A percentile compares a stretch with the other conserved stretches of the same genome.
These are phyloP conservation scores for Pangasius krempfi DNA, from an alignment of 2,797 vertebrate genomes.

Conservation along the genomic window DNA sequence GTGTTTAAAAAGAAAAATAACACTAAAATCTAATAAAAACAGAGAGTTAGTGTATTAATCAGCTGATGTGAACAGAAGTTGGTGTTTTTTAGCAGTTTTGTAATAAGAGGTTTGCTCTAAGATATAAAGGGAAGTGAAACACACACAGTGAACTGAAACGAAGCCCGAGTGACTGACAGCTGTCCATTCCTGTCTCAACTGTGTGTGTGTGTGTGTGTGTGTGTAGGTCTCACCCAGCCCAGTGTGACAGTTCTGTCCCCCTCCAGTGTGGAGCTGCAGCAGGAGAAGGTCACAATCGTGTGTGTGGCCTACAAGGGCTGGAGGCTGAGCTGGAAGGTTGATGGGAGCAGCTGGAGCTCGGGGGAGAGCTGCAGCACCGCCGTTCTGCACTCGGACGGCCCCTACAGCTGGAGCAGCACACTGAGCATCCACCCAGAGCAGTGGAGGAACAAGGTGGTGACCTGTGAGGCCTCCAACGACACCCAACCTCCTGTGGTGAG, in stretches of 20 bases:
- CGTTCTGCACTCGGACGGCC: conserved; percentile 47
- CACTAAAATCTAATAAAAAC: background rate
- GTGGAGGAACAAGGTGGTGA: conserved; percentile 44
- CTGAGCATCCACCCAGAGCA: conserved; percentile 42
- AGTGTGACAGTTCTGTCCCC: too few relatives aligned
- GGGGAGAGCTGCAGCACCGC: background rate
- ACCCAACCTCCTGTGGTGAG: conserved; percentile 48
- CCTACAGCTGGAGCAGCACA: conserved; percentile 54
- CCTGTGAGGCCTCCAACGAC: conserved; percentile 52
- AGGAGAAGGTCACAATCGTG: conserved; percentile 6
- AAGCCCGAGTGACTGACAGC: background rate
- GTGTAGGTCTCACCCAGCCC: too few relatives aligned
- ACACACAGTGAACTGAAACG: background rate
- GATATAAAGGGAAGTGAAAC: background rate
- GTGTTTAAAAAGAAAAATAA: background rate
- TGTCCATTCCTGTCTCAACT: background rate
- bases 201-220: background rate
- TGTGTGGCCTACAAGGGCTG: background rate
- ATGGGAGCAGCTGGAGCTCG: background rate
- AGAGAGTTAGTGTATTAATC: background rate
- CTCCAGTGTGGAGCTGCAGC: too few relatives aligned
- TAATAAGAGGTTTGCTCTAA: background rate
- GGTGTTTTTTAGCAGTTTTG: too few relatives aligned
- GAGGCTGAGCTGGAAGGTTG: background rate
- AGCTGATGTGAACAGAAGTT: background rate